phyloP scores from a whole-genome alignment of 2,797 vertebrate genomes.

The Huso huso region DNA sequence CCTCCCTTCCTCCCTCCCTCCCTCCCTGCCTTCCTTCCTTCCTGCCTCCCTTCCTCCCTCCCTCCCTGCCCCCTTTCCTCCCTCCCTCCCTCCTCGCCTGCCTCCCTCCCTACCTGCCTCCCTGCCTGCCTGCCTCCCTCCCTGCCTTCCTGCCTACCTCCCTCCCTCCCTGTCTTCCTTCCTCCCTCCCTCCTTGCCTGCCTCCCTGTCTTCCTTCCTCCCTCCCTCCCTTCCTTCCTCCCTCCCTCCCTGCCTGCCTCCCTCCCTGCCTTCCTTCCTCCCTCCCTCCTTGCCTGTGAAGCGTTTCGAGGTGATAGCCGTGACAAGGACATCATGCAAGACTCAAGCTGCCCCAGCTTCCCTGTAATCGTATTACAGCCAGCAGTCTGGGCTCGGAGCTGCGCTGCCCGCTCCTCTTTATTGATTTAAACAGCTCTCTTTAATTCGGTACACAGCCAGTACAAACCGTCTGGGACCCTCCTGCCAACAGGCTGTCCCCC shows the following conservation, averaged over 20 bases:
- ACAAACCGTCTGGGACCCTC: conserved; percentile 1
- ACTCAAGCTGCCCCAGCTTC: neutral
- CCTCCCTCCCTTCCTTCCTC: too few relatives aligned
- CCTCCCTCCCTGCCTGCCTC: too few relatives aligned
- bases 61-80: too few relatives aligned
- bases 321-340: neutral
- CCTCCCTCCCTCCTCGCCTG: too few relatives aligned
- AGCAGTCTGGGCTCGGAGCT: neutral
- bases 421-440: neutral
- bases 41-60: too few relatives aligned
- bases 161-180: neutral
- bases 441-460: conserved; percentile 1
- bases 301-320: neutral
- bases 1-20: neutral
- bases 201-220: too few relatives aligned
- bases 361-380: neutral
- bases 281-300: too few relatives aligned
- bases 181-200: neutral
- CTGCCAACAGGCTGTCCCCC: neutral
- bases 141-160: neutral
- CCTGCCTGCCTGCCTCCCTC: neutral
- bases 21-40: too few relatives aligned
- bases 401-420: neutral
- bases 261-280: too few relatives aligned
- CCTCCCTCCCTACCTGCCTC: neutral